Evolutionary conservation across 2,888 invertebrate species (phyloP).

Genomic region (Leucophenga montana): DNA sequence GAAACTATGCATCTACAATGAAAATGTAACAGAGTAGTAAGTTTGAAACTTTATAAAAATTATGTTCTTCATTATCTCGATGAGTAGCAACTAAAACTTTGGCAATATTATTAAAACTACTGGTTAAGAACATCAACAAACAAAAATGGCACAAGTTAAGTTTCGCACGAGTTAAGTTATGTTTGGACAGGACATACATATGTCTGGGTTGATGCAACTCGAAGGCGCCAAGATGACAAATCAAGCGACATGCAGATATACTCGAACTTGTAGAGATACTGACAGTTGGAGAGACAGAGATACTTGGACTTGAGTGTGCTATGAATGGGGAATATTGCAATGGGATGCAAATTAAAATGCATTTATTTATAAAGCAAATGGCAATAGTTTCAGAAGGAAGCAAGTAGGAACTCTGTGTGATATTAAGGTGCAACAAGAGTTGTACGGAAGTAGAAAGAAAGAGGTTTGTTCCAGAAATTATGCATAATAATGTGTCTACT

Average conservation of each 20-base stretch:
- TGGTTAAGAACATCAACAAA: slow-evolving; percentile 37
- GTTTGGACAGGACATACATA: too few species aligned
- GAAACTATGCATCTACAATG: background rate
- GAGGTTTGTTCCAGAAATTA: too few species aligned
- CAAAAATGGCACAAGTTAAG: background rate
- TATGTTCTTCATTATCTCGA: slow-evolving; percentile 54
- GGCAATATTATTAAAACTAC: slow-evolving; percentile 8
- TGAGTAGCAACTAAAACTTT: slow-evolving; percentile 16
- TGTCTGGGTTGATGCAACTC: background rate
- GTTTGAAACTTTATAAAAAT: slow-evolving; percentile 57
- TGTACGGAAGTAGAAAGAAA: slow-evolving; percentile 23
- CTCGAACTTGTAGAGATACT: slow-evolving; percentile 11
- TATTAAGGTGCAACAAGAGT: slow-evolving; percentile 33
- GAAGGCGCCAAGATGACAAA: slow-evolving; percentile 51
- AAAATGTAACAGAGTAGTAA: background rate
- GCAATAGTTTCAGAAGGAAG: slow-evolving; percentile 48
- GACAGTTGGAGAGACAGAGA: background rate
- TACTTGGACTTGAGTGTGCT: slow-evolving; percentile 3
- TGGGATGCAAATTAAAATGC: slow-evolving; percentile 59
- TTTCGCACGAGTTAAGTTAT: background rate
- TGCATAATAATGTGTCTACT: too few species aligned
- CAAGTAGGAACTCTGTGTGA: slow-evolving; percentile 32
- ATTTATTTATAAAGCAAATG: slow-evolving; percentile 58
- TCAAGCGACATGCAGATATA: slow-evolving; percentile 36
- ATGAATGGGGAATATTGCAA: slow-evolving; percentile 14